Evolutionary conservation across 2,888 invertebrate species (phyloP).

Genomic region (Eucera pruinosa): DNA sequence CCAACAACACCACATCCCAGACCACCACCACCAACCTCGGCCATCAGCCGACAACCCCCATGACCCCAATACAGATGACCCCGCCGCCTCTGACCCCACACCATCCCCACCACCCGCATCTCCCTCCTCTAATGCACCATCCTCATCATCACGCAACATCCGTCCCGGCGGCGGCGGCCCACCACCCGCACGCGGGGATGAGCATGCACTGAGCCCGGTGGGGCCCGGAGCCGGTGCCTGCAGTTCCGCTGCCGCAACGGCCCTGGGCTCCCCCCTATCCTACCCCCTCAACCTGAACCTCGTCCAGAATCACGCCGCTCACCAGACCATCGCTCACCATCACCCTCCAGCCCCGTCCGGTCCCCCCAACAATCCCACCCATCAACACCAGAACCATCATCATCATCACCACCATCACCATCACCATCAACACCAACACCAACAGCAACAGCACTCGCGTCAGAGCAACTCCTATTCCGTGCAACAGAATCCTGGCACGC

Average conservation of each 20-base stretch:
- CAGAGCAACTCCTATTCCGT: constrained; percentile 79
- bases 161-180: constrained; percentile 80
- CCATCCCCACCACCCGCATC: constrained; percentile 87
- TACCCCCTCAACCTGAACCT: constrained; percentile 83
- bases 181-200: constrained; percentile 85
- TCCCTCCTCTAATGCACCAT: constrained; percentile 87
- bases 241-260: constrained; percentile 82
- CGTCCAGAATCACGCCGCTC: constrained; percentile 77
- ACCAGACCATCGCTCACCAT: constrained; percentile 66
- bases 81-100: constrained; percentile 86
- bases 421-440: constrained; percentile 74
- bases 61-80: constrained; percentile 85
- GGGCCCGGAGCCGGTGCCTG: constrained; percentile 86
- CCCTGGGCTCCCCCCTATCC: constrained; percentile 84
- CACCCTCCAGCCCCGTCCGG: constrained; percentile 42
- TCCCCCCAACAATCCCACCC: constrained; percentile 69
- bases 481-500: constrained; percentile 80
- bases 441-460: constrained; percentile 77
- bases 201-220: constrained; percentile 92
- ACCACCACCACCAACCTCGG: constrained; percentile 76
- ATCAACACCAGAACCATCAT: constrained; percentile 71
- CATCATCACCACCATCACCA: constrained; percentile 74
- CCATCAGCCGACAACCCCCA: constrained; percentile 86
- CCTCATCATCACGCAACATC: constrained; percentile 84
- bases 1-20: constrained; percentile 80